These are phyloP conservation scores for Tokudaia muenninki DNA, from an alignment of 2,797 vertebrate species.

Conservation along the genomic window DNA sequence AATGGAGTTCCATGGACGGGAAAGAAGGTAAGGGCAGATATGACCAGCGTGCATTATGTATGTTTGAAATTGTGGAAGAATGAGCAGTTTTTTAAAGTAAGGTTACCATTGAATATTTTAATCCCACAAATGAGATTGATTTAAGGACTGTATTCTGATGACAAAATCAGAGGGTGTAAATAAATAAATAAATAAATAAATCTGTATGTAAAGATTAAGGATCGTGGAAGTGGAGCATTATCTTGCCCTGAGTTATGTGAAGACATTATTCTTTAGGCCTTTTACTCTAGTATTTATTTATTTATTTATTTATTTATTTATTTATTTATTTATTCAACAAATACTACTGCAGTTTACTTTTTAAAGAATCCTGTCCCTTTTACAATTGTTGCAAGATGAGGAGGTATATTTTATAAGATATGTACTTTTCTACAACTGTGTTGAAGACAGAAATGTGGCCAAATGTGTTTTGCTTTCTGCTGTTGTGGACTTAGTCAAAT, in stretches of 20 bases:
- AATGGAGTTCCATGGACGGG: no score
- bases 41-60: no score
- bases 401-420: background rate
- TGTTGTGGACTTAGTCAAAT: background rate
- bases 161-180: background rate
- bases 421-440: background rate
- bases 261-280: background rate
- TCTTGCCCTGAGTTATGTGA: background rate
- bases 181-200: background rate
- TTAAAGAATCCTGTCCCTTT: background rate
- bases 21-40: no score
- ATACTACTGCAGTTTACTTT: background rate
- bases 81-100: background rate
- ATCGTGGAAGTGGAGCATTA: background rate
- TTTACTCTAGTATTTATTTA: background rate
- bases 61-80: background rate
- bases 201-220: background rate
- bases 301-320: background rate
- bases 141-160: background rate
- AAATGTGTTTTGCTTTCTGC: background rate
- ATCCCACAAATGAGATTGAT: constrained; percentile 25
- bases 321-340: background rate
- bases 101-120: background rate
- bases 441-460: background rate
- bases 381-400: constrained; percentile 17